Percentiles rank a stretch among this genome's conserved stretches.
Evolutionary conservation across 2,797 vertebrate species (phyloP).

Genomic region (Lacerta viridis): DNA sequence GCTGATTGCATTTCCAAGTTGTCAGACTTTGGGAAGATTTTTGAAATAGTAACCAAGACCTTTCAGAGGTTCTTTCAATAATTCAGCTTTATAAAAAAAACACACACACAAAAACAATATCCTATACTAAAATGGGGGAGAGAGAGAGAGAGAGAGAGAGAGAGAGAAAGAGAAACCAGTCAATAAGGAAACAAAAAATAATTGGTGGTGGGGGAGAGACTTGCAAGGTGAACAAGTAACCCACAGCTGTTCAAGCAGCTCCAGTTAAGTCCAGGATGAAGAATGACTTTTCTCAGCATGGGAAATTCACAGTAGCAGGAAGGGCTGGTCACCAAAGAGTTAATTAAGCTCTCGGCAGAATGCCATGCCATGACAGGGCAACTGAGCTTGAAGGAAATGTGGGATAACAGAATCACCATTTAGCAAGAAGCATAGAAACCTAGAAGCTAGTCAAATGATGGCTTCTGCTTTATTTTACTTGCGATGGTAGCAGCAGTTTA

Average conservation of each 20-base stretch:
- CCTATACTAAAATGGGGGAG: neutral
- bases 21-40: constrained; percentile 15
- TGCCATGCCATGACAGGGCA: no score
- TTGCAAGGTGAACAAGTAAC: neutral
- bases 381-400: neutral
- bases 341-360: neutral
- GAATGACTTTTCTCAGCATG: neutral
- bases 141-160: no score
- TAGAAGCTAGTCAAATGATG: neutral
- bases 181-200: neutral
- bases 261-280: neutral
- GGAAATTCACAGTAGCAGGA: neutral
- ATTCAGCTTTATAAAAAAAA: neutral
- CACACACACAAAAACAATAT: neutral
- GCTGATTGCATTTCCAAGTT: constrained; percentile 15
- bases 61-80: constrained; percentile 16
- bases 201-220: neutral
- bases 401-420: neutral
- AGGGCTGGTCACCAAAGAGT: neutral
- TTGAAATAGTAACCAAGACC: neutral
- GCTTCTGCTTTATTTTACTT: neutral
- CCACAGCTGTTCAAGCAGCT: neutral
- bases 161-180: neutral
- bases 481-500: neutral
- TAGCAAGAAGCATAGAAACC: constrained; percentile 4